phyloP scores from a whole-genome alignment of 2,113 vertebrate species.

The Phyllostomus discolor region DNA sequence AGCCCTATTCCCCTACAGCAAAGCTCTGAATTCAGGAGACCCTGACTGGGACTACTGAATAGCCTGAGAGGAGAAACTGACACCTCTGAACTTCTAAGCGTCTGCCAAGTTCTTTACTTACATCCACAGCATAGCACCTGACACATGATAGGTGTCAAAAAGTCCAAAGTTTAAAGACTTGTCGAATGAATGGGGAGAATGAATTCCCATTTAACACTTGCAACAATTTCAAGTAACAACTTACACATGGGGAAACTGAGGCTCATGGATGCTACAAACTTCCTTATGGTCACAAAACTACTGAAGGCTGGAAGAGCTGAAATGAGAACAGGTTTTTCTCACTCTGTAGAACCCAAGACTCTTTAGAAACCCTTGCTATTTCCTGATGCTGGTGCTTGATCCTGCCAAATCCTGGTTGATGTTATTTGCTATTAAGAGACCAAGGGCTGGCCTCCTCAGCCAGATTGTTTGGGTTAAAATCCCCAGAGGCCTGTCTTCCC shows the following conservation, averaged over 20 bases:
- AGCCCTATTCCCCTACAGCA: background rate
- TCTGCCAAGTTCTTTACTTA: constrained; percentile 44
- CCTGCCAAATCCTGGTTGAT: background rate
- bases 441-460: background rate
- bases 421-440: background rate
- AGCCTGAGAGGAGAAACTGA: background rate
- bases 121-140: background rate
- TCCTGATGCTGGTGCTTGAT: background rate
- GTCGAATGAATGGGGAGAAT: background rate
- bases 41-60: background rate
- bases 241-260: constrained; percentile 25
- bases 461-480: background rate
- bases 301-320: background rate
- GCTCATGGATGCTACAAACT: background rate
- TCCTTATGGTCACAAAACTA: background rate
- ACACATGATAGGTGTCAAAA: background rate
- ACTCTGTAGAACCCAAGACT: background rate
- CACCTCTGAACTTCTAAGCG: background rate
- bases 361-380: background rate
- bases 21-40: background rate
- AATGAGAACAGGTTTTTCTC: background rate
- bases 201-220: constrained; percentile 38
- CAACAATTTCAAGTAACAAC: background rate
- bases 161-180: background rate
- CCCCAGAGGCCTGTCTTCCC: background rate